Evolutionary conservation across 2,113 vertebrate species (phyloP).

Genomic region (Barbus barbus): DNA sequence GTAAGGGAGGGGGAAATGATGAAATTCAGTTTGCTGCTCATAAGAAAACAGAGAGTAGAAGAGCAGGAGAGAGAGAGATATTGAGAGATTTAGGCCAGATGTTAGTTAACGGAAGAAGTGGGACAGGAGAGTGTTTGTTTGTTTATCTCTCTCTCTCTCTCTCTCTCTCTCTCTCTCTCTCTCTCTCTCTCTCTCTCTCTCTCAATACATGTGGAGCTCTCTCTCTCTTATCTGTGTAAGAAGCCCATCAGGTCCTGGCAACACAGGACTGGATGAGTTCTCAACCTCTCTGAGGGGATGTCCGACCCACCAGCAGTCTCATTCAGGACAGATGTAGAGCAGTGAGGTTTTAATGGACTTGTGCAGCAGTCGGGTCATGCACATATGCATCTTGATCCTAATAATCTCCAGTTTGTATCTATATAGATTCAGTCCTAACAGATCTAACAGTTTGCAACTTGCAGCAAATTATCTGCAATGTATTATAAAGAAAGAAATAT

Average conservation of each 20-base stretch:
- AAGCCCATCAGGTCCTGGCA: not conserved
- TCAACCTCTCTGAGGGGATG: not conserved
- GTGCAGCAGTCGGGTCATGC: not conserved
- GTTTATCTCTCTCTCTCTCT: not conserved
- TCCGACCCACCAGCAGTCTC: not conserved
- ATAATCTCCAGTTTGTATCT: not conserved
- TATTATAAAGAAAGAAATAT: not conserved
- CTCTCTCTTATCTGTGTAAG: not conserved
- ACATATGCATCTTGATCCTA: not conserved
- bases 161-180: not conserved
- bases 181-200: not conserved
- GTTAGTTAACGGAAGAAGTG: slow-evolving; percentile 28
- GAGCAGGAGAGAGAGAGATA: not conserved
- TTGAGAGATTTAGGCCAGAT: slow-evolving; percentile 49
- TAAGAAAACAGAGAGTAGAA: slow-evolving; percentile 14
- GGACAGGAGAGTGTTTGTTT: slow-evolving; percentile 17
- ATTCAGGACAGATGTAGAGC: not conserved
- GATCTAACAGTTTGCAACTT: not conserved
- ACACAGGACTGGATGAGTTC: not conserved
- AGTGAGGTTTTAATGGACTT: not conserved
- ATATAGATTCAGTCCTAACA: not conserved
- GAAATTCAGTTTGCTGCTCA: slow-evolving; percentile 29
- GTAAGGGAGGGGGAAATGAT: not conserved
- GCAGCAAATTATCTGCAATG: not conserved
- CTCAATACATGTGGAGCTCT: too few species aligned